Evolutionary conservation across 2,888 invertebrate genomes (phyloP).

Genomic region (Zelleria hepariella): DNA sequence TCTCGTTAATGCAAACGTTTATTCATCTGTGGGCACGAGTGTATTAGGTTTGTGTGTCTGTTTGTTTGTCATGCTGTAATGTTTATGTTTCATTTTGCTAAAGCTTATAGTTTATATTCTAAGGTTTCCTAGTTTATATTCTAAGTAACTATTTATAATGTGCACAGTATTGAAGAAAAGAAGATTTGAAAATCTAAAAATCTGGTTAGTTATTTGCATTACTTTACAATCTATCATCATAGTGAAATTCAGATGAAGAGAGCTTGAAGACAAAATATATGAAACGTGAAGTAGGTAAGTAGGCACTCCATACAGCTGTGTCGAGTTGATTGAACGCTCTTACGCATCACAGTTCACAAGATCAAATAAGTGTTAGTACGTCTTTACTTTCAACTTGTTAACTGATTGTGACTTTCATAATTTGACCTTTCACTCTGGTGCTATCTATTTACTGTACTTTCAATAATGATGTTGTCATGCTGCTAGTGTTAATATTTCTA

Average conservation of each 20-base stretch:
- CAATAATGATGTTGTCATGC: background rate
- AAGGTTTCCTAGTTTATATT: too few relatives aligned
- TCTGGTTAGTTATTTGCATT: too few relatives aligned
- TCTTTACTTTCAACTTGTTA: slow-evolving; percentile 4
- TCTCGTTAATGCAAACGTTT: background rate
- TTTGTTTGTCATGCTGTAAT: background rate
- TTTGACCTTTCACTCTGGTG: background rate
- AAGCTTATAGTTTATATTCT: too few relatives aligned
- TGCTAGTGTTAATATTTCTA: background rate
- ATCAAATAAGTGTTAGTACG: slow-evolving; percentile 29
- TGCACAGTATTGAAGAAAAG: too few relatives aligned
- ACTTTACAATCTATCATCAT: too few relatives aligned
- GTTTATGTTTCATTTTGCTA: background rate
- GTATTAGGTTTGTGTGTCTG: background rate
- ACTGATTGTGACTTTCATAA: slow-evolving; percentile 5
- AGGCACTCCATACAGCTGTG: background rate
- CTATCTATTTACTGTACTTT: background rate
- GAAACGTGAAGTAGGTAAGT: background rate
- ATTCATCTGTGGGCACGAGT: background rate
- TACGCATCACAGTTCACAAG: slow-evolving; percentile 22
- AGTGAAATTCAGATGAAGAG: too few relatives aligned
- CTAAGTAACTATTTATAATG: too few relatives aligned
- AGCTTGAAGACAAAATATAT: too few relatives aligned
- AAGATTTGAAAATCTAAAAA: too few relatives aligned
- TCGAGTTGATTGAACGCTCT: slow-evolving; percentile 1